phyloP scores from a whole-genome alignment of 2,113 vertebrate species.

The Saguinus midas region DNA sequence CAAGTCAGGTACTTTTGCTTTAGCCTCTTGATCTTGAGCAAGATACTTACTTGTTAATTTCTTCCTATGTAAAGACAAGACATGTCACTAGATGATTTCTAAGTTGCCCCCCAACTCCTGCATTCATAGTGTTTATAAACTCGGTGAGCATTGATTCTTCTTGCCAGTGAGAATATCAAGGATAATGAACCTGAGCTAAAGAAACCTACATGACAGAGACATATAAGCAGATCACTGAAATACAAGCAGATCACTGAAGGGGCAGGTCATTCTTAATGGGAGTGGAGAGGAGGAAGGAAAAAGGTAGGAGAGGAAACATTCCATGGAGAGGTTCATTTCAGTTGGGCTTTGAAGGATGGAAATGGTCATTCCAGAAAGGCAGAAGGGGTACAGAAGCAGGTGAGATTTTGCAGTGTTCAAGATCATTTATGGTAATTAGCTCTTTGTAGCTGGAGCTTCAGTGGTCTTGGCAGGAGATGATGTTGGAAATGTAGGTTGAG shows the following conservation, averaged over 20 bases:
- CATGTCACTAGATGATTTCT: background rate
- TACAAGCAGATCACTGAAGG: background rate
- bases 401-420: background rate
- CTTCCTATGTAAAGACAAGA: background rate
- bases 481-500: background rate
- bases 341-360: background rate
- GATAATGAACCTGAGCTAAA: background rate
- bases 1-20: background rate
- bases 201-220: background rate
- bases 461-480: background rate
- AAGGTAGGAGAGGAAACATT: background rate
- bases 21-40: background rate
- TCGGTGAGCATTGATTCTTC: background rate
- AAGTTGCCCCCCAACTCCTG: background rate
- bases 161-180: background rate
- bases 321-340: background rate
- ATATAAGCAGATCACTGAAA: background rate
- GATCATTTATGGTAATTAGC: background rate
- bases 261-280: background rate
- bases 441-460: background rate
- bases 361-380: background rate
- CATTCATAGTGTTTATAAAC: background rate
- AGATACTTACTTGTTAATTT: background rate
- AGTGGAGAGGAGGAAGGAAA: background rate
- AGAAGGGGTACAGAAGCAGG: background rate